Base-by-base conservation (phyloP, 2,888 invertebrate genomes). In the Gerosis bhagava region DNA sequence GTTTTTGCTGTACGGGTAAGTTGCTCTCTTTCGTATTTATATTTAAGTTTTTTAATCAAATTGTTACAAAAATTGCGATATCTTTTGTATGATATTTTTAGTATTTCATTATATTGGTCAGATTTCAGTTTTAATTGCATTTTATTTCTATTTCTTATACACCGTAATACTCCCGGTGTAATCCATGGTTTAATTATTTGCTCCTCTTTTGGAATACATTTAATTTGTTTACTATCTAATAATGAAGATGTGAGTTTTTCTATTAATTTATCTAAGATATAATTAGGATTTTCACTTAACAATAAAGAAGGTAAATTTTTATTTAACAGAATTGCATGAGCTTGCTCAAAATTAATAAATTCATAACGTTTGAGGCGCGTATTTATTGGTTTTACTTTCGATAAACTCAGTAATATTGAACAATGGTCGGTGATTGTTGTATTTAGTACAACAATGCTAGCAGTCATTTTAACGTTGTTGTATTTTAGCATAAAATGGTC, bases 351-450 rank as follows among this genome's bases (percentile, higher is more conserved):
- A 5, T 39, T 12, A 28, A 11, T 39, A 6, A 39, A 5, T 19
- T 12, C 28, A 19, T 17, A 8, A 2, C 19, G 26, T 28, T 39
- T 39, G 8, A 8, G 4, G 5, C 19, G 19, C 4, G 3, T 10
- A 7, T 8, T 12, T 19, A 5, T 8, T 0, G 11, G 5, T 12
- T 12, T 39, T 0, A 11, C 5, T 19, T 28, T 39, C 5, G 26
- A 11, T 8, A 39, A 8, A 5, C 12, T 19, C 3, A 26, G 8
- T 8, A 39, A 28, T 39, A 39, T 28, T 5, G 28, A 7, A 28
- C 25, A 26, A n/a, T 39, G 39, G 13, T 39, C 39, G 3, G 39
- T 39, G 4, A 39, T 19, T 17, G 39, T 39, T 5, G 39, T 16
- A 7, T 39, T 19, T 5, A 39, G 12, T 8, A 39, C 10, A 7